Percentiles rank a stretch among this genome's conserved stretches.
phyloP scores from a whole-genome alignment of 1,140 invertebrate genomes.

The Latrodectus geometricus region DNA sequence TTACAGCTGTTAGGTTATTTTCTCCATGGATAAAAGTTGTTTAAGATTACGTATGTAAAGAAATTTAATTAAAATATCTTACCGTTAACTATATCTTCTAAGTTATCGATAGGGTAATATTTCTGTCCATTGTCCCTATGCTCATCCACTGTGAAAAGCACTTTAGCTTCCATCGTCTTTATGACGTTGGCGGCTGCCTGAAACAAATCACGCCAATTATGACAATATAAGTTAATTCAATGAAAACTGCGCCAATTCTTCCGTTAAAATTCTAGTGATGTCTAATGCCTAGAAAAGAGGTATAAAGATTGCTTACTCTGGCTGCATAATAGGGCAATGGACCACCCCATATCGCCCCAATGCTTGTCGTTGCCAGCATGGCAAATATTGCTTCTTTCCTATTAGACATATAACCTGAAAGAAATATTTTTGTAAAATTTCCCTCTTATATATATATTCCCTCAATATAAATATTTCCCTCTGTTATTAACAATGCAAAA shows the following conservation, averaged over 20 bases:
- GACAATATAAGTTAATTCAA: neutral
- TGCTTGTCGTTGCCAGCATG: slow-evolving; percentile 59
- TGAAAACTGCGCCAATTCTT: no score
- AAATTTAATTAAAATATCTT: neutral
- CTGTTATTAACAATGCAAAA: no score
- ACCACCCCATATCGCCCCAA: slow-evolving; percentile 64
- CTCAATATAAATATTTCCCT: neutral
- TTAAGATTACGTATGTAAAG: no score
- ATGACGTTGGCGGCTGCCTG: slow-evolving; percentile 47
- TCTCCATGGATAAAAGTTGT: no score
- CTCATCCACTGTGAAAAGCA: slow-evolving; percentile 32
- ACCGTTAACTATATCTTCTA: slow-evolving; percentile 34
- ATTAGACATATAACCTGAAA: slow-evolving; percentile 61
- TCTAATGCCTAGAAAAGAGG: neutral
- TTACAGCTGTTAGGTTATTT: no score
- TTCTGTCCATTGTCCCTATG: slow-evolving; percentile 23
- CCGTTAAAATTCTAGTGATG: neutral
- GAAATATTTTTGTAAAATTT: neutral
- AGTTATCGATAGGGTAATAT: slow-evolving; percentile 27
- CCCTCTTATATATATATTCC: neutral
- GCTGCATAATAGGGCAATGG: slow-evolving; percentile 62
- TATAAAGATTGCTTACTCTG: slow-evolving; percentile 18
- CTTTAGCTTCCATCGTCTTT: slow-evolving; percentile 41
- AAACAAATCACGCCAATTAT: neutral
- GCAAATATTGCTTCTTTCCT: slow-evolving; percentile 60